phyloP scores from a whole-genome alignment of 2,113 vertebrate genomes.

The Machaerirhynchus nigripectus region DNA sequence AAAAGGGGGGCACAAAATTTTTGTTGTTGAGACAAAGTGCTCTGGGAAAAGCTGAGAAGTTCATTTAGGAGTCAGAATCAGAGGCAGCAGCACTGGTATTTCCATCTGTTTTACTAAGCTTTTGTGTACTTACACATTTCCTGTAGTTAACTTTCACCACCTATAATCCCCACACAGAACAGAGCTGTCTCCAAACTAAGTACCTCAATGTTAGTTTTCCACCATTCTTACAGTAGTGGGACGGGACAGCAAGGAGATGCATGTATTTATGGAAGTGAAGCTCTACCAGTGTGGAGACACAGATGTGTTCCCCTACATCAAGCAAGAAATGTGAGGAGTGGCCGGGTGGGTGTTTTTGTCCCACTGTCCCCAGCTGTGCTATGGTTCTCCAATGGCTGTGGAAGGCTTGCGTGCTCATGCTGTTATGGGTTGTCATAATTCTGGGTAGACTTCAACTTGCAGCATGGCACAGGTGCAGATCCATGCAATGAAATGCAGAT shows the following conservation, averaged over 20 bases:
- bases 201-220: not conserved
- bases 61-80: not conserved
- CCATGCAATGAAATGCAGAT: fast-evolving
- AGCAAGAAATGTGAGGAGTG: not conserved
- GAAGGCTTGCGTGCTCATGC: fast-evolving
- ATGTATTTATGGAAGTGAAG: not conserved
- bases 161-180: not conserved
- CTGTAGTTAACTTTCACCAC: not conserved
- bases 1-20: not conserved
- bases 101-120: not conserved
- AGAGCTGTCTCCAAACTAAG: not conserved
- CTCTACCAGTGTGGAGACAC: not conserved
- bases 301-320: fast-evolving
- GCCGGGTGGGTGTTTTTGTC: not conserved
- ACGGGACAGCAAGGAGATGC: not conserved
- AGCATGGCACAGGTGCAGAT: not conserved
- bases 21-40: not conserved
- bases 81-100: not conserved
- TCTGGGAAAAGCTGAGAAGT: not conserved
- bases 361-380: not conserved
- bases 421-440: fast-evolving
- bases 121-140: not conserved
- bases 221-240: not conserved
- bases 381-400: fast-evolving
- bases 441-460: not conserved